A percentile compares a stretch with the other conserved stretches of the same genome.
Conservation (phyloP, 2,888 invertebrate genomes). For the Chromoteleia sp. region DNA sequence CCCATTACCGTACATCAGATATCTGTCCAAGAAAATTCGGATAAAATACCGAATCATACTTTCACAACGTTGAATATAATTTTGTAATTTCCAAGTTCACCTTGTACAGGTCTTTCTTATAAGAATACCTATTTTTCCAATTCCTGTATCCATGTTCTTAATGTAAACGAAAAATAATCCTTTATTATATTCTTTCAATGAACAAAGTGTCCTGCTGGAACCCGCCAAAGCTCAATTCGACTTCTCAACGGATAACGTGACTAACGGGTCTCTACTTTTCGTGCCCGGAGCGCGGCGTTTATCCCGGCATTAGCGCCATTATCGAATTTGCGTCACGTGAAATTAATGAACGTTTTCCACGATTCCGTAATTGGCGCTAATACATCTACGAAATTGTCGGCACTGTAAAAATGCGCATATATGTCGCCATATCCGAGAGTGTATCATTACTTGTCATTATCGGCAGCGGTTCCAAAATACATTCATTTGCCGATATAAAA, state of each 20-base stretch:
- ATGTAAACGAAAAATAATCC: too few relatives aligned
- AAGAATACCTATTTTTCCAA: too few relatives aligned
- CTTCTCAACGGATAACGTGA: conserved; percentile 13
- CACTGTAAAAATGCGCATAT: conserved; percentile 49
- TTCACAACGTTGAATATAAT: too few relatives aligned
- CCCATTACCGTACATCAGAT: too few relatives aligned
- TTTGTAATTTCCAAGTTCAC: too few relatives aligned
- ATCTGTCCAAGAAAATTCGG: too few relatives aligned
- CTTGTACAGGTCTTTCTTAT: too few relatives aligned
- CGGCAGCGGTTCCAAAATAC: conserved; percentile 67
- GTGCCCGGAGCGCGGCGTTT: conserved; percentile 34
- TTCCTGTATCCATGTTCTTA: too few relatives aligned
- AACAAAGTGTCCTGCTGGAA: not conserved
- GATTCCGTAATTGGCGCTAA: conserved; percentile 57
- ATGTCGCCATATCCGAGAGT: conserved; percentile 57
- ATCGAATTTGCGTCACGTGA: conserved; percentile 63
- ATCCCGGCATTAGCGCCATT: conserved; percentile 56
- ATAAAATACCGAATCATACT: too few relatives aligned
- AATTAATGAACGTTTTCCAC: conserved; percentile 64
- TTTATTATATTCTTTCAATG: too few relatives aligned
- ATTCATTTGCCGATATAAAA: conserved; percentile 67
- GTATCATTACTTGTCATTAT: conserved; percentile 69
- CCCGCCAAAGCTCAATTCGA: conserved; percentile 1
- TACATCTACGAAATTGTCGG: conserved; percentile 55
- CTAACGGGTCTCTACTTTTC: conserved; percentile 46